phyloP scores from a whole-genome alignment of 2,888 invertebrate species.

The Vesta saturnalis region DNA sequence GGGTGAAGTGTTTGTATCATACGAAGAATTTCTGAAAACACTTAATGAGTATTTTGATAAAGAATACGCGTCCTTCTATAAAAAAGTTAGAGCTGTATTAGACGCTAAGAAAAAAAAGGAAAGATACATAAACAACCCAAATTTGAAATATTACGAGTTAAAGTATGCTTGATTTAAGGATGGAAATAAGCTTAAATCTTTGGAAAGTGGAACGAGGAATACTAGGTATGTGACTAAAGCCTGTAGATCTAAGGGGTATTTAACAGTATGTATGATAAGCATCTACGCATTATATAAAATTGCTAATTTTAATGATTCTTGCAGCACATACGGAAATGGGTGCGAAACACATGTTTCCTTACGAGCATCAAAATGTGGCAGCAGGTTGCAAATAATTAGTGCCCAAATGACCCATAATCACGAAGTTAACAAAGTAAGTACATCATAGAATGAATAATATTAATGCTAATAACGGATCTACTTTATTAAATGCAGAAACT shows the following conservation, averaged over 20 bases:
- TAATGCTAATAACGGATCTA: background rate
- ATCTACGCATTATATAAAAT: background rate
- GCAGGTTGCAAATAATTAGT: conserved; percentile 10
- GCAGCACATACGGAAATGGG: background rate
- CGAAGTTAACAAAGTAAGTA: too few species aligned
- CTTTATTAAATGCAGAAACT: background rate
- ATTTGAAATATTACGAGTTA: conserved; percentile 5
- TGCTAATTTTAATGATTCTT: background rate
- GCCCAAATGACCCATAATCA: background rate
- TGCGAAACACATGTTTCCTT: conserved; percentile 9
- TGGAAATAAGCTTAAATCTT: background rate
- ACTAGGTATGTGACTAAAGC: background rate
- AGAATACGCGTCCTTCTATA: background rate
- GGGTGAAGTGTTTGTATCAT: background rate
- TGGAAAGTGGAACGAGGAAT: background rate
- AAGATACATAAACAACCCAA: background rate
- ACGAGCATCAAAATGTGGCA: conserved; percentile 5
- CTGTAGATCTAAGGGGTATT: background rate
- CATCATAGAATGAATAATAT: too few species aligned
- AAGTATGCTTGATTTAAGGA: background rate
- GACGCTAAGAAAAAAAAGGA: too few species aligned
- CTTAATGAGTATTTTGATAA: background rate
- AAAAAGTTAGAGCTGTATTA: too few species aligned
- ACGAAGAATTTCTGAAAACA: background rate
- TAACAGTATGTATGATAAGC: background rate